These are phyloP conservation scores for Icerya purchasi DNA, from an alignment of 2,888 invertebrate genomes.

Conservation along the genomic window DNA sequence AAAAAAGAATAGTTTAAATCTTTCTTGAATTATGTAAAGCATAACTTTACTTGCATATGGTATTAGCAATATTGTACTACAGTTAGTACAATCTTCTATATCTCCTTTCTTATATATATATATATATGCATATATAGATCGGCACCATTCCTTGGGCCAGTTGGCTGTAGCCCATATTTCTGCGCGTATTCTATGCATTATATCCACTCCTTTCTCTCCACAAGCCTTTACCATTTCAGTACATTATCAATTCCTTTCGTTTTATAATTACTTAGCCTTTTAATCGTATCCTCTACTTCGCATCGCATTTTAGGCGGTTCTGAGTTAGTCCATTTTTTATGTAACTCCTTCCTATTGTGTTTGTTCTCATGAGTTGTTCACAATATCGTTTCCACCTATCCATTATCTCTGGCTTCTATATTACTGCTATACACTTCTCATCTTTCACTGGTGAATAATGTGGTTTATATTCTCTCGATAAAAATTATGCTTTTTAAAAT, in stretches of 20 bases:
- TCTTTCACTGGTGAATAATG: no score
- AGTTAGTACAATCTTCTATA: not conserved
- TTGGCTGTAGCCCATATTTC: not conserved
- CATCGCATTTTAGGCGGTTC: not conserved
- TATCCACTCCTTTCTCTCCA: not conserved
- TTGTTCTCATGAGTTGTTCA: not conserved
- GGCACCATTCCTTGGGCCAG: not conserved
- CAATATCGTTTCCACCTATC: not conserved
- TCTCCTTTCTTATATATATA: not conserved
- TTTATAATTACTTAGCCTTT: not conserved
- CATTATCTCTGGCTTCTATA: not conserved
- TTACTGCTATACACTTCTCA: not conserved
- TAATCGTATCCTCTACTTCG: not conserved
- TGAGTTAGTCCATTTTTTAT: not conserved
- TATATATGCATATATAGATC: not conserved
- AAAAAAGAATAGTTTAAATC: not conserved
- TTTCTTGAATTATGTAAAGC: not conserved
- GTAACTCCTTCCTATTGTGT: not conserved
- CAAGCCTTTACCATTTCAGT: not conserved
- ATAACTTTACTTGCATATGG: not conserved
- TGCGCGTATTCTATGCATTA: not conserved
- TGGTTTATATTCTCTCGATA: not conserved
- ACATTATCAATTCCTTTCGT: not conserved
- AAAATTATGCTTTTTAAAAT: not conserved
- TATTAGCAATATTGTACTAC: not conserved